These are phyloP conservation scores for Sisyra nigra DNA, from an alignment of 2,888 invertebrate species.

Conservation along the genomic window DNA sequence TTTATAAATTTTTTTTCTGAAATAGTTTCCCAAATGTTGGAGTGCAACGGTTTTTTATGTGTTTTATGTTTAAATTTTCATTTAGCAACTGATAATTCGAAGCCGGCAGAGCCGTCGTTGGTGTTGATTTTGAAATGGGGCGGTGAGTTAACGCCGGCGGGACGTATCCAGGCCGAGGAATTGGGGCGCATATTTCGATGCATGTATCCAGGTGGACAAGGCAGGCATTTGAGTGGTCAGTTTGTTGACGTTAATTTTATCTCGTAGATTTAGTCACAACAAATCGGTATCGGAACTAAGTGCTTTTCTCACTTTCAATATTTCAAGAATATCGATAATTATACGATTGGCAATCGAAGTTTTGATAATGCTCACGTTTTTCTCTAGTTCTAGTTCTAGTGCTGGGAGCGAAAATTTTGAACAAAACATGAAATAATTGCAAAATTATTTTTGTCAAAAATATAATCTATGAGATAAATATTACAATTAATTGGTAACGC, in stretches of 20 bases:
- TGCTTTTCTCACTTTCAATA: background rate
- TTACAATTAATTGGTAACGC: background rate
- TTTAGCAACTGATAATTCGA: slow-evolving; percentile 5
- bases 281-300: slow-evolving; percentile 1
- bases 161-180: slow-evolving; percentile 94
- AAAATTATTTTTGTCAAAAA: background rate
- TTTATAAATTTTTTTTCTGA: too few species aligned
- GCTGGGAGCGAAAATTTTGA: too few species aligned
- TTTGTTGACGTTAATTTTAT: slow-evolving; percentile 24
- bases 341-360: background rate
- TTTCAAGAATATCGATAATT: background rate
- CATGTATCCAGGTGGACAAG: slow-evolving; percentile 98
- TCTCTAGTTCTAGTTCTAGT: too few species aligned
- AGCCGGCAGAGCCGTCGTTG: slow-evolving; percentile 77
- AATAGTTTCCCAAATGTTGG: too few species aligned
- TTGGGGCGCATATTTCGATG: slow-evolving; percentile 95
- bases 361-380: background rate
- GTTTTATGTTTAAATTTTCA: too few species aligned
- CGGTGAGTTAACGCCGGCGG: slow-evolving; percentile 95
- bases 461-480: slow-evolving; percentile 6
- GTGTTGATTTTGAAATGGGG: slow-evolving; percentile 99
- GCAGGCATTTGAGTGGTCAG: slow-evolving; percentile 63
- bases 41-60: too few species aligned
- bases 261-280: slow-evolving; percentile 7
- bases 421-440: too few species aligned